Conservation (phyloP, 2,888 invertebrate species). For the Ecliptopera silaceata region DNA sequence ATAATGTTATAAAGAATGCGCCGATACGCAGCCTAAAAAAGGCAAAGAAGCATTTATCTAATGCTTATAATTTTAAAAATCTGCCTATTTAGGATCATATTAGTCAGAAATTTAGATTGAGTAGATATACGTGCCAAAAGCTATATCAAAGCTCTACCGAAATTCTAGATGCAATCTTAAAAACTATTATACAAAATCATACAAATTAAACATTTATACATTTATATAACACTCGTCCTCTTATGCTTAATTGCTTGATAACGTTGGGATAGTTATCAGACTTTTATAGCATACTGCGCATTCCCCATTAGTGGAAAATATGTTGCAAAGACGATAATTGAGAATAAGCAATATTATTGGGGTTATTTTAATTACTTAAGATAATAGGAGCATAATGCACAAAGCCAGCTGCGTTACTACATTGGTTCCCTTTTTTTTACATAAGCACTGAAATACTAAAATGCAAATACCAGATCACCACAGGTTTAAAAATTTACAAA, state of each 20-base stretch:
- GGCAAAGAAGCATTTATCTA: no score
- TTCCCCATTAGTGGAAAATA: background rate
- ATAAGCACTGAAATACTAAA: background rate
- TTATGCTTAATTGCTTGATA: background rate
- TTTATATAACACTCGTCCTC: background rate
- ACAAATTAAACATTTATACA: conserved; percentile 13
- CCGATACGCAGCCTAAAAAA: no score
- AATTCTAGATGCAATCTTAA: conserved; percentile 2
- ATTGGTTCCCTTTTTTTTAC: background rate
- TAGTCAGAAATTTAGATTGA: no score
- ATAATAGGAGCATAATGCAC: background rate
- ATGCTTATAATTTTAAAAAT: no score
- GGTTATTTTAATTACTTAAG: background rate
- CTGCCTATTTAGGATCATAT: background rate
- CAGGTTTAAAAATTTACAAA: no score
- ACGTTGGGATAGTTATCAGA: background rate
- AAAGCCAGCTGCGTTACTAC: conserved; percentile 1
- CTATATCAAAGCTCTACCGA: conserved; percentile 5
- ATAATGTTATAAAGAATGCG: no score
- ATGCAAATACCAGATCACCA: background rate
- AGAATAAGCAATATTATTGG: background rate
- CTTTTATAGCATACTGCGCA: background rate
- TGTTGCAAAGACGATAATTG: background rate
- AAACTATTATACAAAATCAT: conserved; percentile 2
- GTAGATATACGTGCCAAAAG: background rate